Evolutionary conservation across 2,888 invertebrate genomes (phyloP), one percentile per base, ranked within the genome.

Genomic region (Balanococcus diminutus): DNA sequence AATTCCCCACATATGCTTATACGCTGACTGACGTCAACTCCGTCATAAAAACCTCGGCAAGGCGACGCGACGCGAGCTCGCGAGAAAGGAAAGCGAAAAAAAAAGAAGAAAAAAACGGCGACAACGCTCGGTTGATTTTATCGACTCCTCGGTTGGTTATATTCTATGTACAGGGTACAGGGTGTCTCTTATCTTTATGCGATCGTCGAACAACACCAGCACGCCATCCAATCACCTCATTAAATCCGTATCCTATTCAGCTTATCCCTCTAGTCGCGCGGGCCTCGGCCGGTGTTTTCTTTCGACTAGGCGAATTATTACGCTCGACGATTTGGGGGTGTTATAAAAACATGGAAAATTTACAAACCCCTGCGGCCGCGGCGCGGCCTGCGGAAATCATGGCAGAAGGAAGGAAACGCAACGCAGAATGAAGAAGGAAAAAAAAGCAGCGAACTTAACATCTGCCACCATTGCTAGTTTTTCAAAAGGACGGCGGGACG

Each of bases 291-390:
- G 84, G n/a, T 39, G 36, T 72, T 84, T 84, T 67, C 67, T 84
- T 67, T 84, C 31, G 39, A 39, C 67, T 25, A 56, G 56, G 32
- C 84, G 72, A 67, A 84, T 84, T 36, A 84, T 84, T 42, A 84
- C 72, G 84, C 67, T 84, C 84, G 67, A 84, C 84, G 25, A 84
- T 84, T 83, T 32, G 84, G 84, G 84, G 84, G 84, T 84, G 84
- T 84, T 84, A 84, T 84, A 72, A 84, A 72, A 84, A 84, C 84
- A 84, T 67, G 82, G 82, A 72, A 84, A 84, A 84, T 84, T 72
- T 72, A 72, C 39, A 84, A 72, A 84, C 84, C 84, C 72, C 72
- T 42, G 42, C 84, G 2, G 14, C 14, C 42, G 75, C 84, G 42
- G 42, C 28, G 42, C 84, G 2, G 14, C 14, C 42, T 42, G 42